These are phyloP conservation scores for Drepana arcuata DNA, from an alignment of 1,140 invertebrate species.

Conservation along the genomic window DNA sequence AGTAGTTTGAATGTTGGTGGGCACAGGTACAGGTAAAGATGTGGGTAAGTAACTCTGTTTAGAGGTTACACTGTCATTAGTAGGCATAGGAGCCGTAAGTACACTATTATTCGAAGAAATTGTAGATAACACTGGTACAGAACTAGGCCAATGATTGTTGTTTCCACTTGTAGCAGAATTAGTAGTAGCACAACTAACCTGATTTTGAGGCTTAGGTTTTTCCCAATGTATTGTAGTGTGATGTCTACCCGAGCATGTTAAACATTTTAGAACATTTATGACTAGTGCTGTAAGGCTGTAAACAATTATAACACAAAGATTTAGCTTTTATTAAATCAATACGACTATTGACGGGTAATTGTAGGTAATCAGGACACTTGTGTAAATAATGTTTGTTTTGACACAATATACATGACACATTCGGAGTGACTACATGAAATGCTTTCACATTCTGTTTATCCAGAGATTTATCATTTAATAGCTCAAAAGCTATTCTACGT, in stretches of 20 bases:
- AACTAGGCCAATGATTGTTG: too few species aligned
- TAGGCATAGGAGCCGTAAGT: too few species aligned
- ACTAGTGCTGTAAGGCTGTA: conserved; percentile 2
- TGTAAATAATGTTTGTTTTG: neutral
- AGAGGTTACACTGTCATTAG: too few species aligned
- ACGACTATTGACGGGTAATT: neutral
- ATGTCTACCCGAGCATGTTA: conserved; percentile 1
- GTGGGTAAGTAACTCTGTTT: too few species aligned
- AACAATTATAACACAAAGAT: conserved; percentile 5
- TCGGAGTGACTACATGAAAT: neutral
- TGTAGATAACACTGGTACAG: too few species aligned
- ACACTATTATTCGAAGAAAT: too few species aligned
- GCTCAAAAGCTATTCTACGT: conserved; percentile 5
- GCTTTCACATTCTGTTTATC: neutral
- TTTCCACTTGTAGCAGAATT: too few species aligned
- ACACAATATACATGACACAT: neutral
- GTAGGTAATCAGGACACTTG: conserved; percentile 1
- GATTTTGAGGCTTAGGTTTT: too few species aligned
- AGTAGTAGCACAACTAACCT: too few species aligned
- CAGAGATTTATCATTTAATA: conserved; percentile 2
- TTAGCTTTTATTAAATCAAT: conserved; percentile 6
- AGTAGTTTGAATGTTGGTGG: too few species aligned
- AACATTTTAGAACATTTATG: conserved; percentile 5
- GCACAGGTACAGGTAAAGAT: too few species aligned
- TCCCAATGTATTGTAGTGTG: conserved; percentile 2